Percentiles rank a stretch among this genome's conserved stretches.
These are phyloP conservation scores for Tympanuchus pallidicinctus DNA, from an alignment of 2,113 vertebrate species.

Conservation along the genomic window DNA sequence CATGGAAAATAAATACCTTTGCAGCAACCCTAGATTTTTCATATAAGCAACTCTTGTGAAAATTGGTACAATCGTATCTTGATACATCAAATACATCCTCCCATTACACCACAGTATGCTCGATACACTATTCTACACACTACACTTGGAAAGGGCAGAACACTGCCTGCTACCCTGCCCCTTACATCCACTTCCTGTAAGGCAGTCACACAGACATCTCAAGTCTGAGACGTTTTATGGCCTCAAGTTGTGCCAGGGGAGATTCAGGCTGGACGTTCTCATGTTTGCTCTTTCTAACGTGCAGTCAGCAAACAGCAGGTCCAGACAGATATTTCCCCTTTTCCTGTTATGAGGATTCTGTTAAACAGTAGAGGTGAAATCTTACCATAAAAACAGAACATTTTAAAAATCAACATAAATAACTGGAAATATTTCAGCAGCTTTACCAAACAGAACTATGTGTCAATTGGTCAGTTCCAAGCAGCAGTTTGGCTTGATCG, in stretches of 20 bases:
- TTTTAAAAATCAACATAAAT: background rate
- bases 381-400: background rate
- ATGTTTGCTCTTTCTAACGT: background rate
- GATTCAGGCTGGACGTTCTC: background rate
- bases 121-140: background rate
- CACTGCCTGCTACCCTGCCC: background rate
- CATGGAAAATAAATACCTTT: background rate
- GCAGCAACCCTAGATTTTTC: background rate
- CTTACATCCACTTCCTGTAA: background rate
- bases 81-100: background rate
- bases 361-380: slow-evolving; percentile 16
- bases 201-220: background rate
- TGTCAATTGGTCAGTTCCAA: background rate
- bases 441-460: background rate
- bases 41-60: background rate
- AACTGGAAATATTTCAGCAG: slow-evolving; percentile 13
- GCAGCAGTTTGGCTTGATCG: background rate
- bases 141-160: background rate
- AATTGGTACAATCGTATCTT: background rate
- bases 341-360: background rate
- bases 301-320: background rate
- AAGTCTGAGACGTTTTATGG: background rate
- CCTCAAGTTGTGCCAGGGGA: no score
- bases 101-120: background rate
- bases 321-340: background rate